Evolutionary conservation across 2,797 vertebrate species (phyloP), one percentile per base, ranked within the genome.

Genomic region (Passerculus sandwichensis): DNA sequence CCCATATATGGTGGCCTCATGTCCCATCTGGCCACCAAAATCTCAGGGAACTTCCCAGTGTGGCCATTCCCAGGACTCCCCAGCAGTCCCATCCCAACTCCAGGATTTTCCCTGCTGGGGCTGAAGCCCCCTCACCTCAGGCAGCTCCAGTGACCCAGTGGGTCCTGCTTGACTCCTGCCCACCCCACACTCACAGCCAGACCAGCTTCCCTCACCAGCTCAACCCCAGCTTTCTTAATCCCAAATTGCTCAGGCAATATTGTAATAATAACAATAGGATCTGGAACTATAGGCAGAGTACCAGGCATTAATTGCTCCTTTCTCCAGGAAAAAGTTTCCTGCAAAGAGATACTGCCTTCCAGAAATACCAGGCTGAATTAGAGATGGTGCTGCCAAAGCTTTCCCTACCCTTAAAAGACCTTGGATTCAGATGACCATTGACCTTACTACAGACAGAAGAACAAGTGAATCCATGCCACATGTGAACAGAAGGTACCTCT

Each of bases 131-230:
- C 38, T 44, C 47, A 23, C 30, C 11, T 16, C 2, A 1, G n/a
- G 56, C 1, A 0, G 15, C 26, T 29, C 56, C 56, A 48, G 18
- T 19, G 61, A 66, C 25, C 6, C 0, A 0, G 9, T 0, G 2
- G 26, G 22, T 27, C 62, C 48, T 10, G 4, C 45, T 51, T 1
- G 0, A 6, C 16, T 65, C 51, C 85, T 57, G 57, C 44, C 32
- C 32, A 36, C 13, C 61, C 36, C 48, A 48, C 22, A 23, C 54
- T 17, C 65, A 26, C 34, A 50, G 62, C 30, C 42, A 42, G 30
- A 32, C 6, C 21, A 56, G 26, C 10, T 32, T 19, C 32, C 66
- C 42, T 50, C 32, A 48, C 18, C 66, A 48, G 26, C 44, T 78
- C 44, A 32, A 3, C 2, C 9, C 18, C 74, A 64, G 15, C 12